Conservation (phyloP, 2,888 invertebrate genomes). For the Rhaphigaster nebulosa region DNA sequence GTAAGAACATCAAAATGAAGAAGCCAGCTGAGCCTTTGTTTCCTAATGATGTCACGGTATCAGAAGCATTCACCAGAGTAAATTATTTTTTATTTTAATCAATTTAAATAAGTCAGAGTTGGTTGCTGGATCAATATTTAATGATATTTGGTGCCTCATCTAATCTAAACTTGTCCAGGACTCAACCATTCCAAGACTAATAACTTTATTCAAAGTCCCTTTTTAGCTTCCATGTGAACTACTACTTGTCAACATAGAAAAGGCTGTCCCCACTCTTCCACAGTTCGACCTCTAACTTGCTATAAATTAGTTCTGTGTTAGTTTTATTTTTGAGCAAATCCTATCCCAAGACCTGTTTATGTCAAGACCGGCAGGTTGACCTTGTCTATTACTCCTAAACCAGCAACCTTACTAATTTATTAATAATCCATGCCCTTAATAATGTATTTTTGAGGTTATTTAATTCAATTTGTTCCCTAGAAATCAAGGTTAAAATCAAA, state of each 20-base stretch:
- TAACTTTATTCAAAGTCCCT: background rate
- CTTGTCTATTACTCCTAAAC: background rate
- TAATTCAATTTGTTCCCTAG: background rate
- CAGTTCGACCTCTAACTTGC: too few species aligned
- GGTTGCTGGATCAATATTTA: background rate
- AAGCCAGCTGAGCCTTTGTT: background rate
- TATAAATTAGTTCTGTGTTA: background rate
- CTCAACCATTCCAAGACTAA: background rate
- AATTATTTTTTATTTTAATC: background rate
- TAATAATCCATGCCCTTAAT: background rate
- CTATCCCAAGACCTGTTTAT: background rate
- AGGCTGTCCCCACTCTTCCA: too few species aligned
- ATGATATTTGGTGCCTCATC: background rate
- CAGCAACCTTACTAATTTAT: background rate
- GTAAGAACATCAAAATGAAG: background rate
- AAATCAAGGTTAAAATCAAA: background rate
- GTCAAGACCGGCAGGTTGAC: background rate
- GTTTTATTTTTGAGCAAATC: background rate
- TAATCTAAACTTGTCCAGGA: background rate
- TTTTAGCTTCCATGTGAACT: background rate
- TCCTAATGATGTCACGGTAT: background rate
- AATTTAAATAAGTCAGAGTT: background rate
- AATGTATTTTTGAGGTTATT: background rate
- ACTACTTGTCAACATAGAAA: too few species aligned
- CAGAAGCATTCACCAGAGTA: background rate